Percentiles rank a stretch among this genome's conserved stretches.
These are phyloP conservation scores for Brienomyrus brachyistius DNA, from an alignment of 2,113 vertebrate species.

Conservation along the genomic window DNA sequence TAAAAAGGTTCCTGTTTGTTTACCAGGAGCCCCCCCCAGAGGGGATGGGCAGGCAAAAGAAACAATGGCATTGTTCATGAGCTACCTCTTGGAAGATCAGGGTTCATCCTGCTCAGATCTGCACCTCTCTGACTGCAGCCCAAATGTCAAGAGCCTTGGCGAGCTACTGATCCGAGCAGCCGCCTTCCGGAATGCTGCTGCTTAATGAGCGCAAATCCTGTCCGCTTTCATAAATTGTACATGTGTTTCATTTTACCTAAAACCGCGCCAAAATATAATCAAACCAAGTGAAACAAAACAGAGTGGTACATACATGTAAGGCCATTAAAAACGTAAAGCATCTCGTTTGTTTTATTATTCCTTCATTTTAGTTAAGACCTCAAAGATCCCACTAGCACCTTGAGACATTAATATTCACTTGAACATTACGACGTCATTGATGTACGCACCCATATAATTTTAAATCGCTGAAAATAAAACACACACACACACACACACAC, in stretches of 20 bases:
- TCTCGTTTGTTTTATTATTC: background rate
- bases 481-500: too few relatives aligned
- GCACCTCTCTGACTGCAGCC: background rate
- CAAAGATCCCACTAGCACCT: background rate
- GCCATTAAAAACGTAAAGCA: background rate
- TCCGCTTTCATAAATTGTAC: background rate
- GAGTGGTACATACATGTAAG: background rate
- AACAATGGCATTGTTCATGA: background rate
- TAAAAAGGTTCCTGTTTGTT: conserved; percentile 3
- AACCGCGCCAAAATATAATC: background rate
- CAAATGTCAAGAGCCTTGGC: background rate
- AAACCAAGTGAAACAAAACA: background rate
- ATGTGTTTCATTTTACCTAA: background rate
- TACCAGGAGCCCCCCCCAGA: background rate
- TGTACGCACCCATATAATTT: background rate
- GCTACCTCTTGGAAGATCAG: too few relatives aligned
- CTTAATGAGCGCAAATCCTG: background rate
- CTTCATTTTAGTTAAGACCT: background rate
- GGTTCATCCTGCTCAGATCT: background rate
- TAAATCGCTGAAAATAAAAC: background rate
- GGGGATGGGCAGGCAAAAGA: background rate
- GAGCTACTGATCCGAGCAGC: background rate
- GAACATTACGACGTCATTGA: background rate
- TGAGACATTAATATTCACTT: background rate
- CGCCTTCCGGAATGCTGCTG: background rate